Conservation (phyloP, 2,797 vertebrate species). For the Loris lydekkerianus region DNA sequence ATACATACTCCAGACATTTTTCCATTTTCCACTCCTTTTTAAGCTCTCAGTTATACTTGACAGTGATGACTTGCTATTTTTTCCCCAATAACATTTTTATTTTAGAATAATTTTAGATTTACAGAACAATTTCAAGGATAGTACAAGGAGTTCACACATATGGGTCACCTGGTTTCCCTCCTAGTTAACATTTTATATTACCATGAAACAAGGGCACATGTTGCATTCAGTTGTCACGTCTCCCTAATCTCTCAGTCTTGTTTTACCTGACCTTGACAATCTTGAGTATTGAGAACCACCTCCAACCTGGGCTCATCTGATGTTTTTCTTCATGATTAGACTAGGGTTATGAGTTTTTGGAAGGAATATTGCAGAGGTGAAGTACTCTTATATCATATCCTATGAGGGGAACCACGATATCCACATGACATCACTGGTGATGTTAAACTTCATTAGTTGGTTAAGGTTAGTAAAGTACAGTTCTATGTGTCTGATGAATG, state of each 20-base stretch:
- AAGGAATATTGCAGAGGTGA: neutral
- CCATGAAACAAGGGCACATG: neutral
- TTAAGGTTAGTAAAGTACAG: neutral
- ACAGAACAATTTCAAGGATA: neutral
- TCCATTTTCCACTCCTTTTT: neutral
- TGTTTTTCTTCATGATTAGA: conserved; percentile 7
- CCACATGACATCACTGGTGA: neutral
- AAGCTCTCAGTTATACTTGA: neutral
- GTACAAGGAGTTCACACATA: neutral
- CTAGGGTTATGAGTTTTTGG: neutral
- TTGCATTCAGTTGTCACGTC: neutral
- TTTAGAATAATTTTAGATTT: conserved; percentile 4
- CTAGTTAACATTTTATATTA: neutral
- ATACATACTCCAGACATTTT: neutral
- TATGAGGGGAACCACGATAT: neutral
- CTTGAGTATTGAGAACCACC: neutral
- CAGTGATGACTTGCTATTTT: neutral
- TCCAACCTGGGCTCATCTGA: neutral
- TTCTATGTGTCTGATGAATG: neutral
- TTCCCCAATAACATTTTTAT: neutral
- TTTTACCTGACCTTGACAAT: neutral
- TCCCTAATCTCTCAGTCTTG: neutral
- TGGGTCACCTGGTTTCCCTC: neutral
- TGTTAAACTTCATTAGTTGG: neutral
- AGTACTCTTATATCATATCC: neutral